A percentile compares a stretch with the other conserved stretches of the same genome.
These are phyloP conservation scores for Champsocephalus gunnari DNA, from an alignment of 2,797 vertebrate genomes.

Conservation along the genomic window DNA sequence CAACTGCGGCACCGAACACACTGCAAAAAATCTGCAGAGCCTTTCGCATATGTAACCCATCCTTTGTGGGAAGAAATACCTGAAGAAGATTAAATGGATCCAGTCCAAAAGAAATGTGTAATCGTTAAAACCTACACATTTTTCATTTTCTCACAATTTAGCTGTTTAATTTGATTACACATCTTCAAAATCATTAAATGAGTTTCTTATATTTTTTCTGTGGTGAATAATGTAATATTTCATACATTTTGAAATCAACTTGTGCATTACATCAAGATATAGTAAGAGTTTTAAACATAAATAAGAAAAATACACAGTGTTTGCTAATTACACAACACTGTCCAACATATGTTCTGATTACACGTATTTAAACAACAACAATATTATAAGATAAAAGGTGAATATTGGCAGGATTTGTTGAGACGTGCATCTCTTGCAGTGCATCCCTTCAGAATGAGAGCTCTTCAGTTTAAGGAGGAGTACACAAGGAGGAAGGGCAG, in stretches of 20 bases:
- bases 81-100: not conserved
- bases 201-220: not conserved
- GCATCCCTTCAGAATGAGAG: constrained; percentile 23
- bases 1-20: constrained; percentile 61
- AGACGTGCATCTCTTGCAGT: constrained; percentile 52
- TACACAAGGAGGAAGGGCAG: constrained; percentile 19
- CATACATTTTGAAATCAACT: not conserved
- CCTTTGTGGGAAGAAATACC: not conserved
- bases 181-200: no score
- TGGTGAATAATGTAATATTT: not conserved
- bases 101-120: no score
- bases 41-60: not conserved
- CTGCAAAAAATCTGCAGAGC: constrained; percentile 54
- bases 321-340: not conserved
- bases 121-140: not conserved
- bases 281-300: not conserved
- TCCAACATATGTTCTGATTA: not conserved
- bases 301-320: not conserved
- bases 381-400: not conserved
- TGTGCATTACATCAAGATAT: not conserved
- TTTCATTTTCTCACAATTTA: not conserved
- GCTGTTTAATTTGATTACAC: not conserved
- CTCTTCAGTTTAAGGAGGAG: constrained; percentile 31
- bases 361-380: not conserved
- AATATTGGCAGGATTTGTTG: no score